Base-by-base conservation (phyloP, 2,888 invertebrate genomes). In the Biston stratarius region DNA sequence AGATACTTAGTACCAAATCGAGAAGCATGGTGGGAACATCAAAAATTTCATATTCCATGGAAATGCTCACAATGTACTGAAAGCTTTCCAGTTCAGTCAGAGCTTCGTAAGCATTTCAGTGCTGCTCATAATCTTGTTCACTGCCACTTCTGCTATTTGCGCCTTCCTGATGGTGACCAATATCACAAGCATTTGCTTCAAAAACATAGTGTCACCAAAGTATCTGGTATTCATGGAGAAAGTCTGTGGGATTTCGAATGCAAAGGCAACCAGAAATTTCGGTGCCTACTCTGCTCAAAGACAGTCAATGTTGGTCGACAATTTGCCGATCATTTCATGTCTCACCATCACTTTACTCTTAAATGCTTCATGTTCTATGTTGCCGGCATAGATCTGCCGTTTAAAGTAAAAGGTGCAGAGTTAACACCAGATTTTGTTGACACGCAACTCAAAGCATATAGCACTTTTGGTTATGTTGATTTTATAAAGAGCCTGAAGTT, bases 1-100 rank as follows among this genome's bases (percentile, higher is more conserved):
- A 94, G 94, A 75, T 94, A 94, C 73, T 91, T 94, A 81, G 89
- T 94, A 14, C 79, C 87, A 45, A 89, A 91, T 47, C 83, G 91
- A 78, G 86, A 89, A 67, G 70, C 86, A 1, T 94, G 94, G 94
- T 71, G 67, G 38, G 77, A 76, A 0, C 94, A 94, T 71, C 61
- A 82, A n/a, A 83, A 85, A 57, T 93, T 89, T 69, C 94, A 94
- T 63, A 80, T 81, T 12, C 94, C 94, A 0, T 90, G 94, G 92
- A 87, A 89, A 0, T 94, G 94, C 71, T 94, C 94, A 0, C 94
- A 94, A 70, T 94, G 94, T 72, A 74, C 83, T 8, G 82, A 87
- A 53, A 87, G 83, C 52, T 94, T 91, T 67, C 74, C 80, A 10
- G 81, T 83, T 2, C 91, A 94, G 68, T n/a, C 48, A 1, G 78